phyloP scores from a whole-genome alignment of 2,113 vertebrate species.

The Hyla sarda region DNA sequence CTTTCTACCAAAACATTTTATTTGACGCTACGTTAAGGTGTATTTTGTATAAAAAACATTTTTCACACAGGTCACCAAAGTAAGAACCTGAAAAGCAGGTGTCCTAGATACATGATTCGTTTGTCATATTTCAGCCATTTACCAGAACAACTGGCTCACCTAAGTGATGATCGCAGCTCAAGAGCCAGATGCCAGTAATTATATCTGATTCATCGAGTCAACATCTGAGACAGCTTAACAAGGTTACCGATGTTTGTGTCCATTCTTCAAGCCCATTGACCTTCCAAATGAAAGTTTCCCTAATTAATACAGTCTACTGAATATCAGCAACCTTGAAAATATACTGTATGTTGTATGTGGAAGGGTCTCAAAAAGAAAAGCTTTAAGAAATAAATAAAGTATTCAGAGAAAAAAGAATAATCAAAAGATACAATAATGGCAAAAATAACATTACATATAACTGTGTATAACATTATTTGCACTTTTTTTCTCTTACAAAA shows the following conservation, averaged over 20 bases:
- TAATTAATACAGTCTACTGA: neutral
- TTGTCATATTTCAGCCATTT: neutral
- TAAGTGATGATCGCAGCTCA: neutral
- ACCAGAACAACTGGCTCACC: slow-evolving; percentile 4
- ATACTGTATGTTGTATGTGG: neutral
- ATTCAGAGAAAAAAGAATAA: too few species aligned
- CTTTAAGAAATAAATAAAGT: neutral
- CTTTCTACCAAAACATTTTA: neutral
- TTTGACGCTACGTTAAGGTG: too few species aligned
- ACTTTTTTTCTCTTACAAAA: neutral
- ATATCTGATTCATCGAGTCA: slow-evolving; percentile 17
- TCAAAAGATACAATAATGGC: too few species aligned
- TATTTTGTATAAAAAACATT: neutral
- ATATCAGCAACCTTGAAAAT: neutral
- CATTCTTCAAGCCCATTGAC: slow-evolving; percentile 13
- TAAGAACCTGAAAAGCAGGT: neutral
- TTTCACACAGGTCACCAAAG: neutral
- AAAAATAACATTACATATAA: too few species aligned
- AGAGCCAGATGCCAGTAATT: slow-evolving; percentile 30
- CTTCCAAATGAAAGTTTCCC: neutral
- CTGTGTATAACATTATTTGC: too few species aligned
- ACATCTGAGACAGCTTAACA: slow-evolving; percentile 11
- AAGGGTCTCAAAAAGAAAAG: neutral
- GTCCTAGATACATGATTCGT: neutral
- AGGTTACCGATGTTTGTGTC: neutral